phyloP scores from a whole-genome alignment of 2,888 invertebrate genomes.

The Drosophila incognita region DNA sequence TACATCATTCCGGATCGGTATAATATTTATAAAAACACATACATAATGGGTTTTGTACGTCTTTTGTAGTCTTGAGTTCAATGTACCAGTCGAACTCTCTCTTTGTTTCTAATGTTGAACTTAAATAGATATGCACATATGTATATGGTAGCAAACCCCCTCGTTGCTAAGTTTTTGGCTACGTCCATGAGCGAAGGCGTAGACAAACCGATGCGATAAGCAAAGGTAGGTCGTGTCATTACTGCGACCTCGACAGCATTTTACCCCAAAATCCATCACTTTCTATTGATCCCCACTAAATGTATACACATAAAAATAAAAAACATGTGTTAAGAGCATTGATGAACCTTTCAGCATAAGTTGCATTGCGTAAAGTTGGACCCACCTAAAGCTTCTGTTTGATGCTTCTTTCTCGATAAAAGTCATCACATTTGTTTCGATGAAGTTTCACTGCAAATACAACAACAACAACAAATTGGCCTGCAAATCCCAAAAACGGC shows the following conservation, averaged over 20 bases:
- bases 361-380: not conserved
- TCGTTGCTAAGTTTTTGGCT: not conserved
- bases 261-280: slow-evolving; percentile 27
- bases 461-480: not conserved
- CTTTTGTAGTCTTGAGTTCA: no score
- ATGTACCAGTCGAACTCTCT: no score
- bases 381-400: not conserved
- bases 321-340: not conserved
- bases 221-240: slow-evolving; percentile 47
- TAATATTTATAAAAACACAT: not conserved
- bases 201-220: slow-evolving; percentile 23
- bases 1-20: no score
- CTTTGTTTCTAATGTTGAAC: no score
- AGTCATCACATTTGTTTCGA: not conserved
- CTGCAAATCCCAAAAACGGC: no score
- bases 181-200: slow-evolving; percentile 1
- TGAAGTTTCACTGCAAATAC: not conserved
- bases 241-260: slow-evolving; percentile 37
- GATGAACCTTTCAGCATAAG: not conserved
- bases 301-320: not conserved
- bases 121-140: not conserved
- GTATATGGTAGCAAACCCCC: not conserved
- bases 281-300: slow-evolving; percentile 22
- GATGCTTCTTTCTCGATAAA: not conserved
- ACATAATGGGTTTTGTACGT: no score